Conservation (phyloP, 2,797 vertebrate species). For the Botia almorhae region DNA sequence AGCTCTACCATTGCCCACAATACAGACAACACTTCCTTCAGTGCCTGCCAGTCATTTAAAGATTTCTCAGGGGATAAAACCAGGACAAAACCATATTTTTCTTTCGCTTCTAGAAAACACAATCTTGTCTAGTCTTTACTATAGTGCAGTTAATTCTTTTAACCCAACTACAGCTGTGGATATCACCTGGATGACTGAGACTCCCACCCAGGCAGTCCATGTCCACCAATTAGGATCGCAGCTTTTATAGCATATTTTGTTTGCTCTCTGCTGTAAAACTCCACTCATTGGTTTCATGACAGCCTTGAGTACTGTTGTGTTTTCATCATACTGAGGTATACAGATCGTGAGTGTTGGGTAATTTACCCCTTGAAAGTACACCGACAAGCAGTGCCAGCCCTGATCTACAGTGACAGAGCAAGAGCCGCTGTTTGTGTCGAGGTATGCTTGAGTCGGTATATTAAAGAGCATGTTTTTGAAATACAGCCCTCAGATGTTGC, state of each 20-base stretch:
- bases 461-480: conserved; percentile 58
- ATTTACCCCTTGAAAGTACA: conserved; percentile 51
- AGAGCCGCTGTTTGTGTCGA: conserved; percentile 46
- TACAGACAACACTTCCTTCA: conserved; percentile 54
- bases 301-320: conserved; percentile 50
- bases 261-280: conserved; percentile 36
- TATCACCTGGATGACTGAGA: conserved; percentile 25
- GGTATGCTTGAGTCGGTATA: conserved; percentile 37
- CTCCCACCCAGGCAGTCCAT: conserved; percentile 18
- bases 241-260: conserved; percentile 43
- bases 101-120: neutral
- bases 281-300: conserved; percentile 50
- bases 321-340: conserved; percentile 37
- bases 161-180: neutral
- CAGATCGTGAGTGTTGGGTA: conserved; percentile 40
- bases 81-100: conserved; percentile 32
- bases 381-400: conserved; percentile 11
- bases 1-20: conserved; percentile 47
- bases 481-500: conserved; percentile 52
- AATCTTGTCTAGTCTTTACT: neutral
- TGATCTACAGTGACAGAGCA: conserved; percentile 39
- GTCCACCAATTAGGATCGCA: conserved; percentile 54
- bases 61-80: conserved; percentile 39
- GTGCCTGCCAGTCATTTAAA: conserved; percentile 66
- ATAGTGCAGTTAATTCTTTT: conserved; percentile 15